Evolutionary conservation across 2,113 vertebrate genomes (phyloP).

Genomic region (Mobula birostris): DNA sequence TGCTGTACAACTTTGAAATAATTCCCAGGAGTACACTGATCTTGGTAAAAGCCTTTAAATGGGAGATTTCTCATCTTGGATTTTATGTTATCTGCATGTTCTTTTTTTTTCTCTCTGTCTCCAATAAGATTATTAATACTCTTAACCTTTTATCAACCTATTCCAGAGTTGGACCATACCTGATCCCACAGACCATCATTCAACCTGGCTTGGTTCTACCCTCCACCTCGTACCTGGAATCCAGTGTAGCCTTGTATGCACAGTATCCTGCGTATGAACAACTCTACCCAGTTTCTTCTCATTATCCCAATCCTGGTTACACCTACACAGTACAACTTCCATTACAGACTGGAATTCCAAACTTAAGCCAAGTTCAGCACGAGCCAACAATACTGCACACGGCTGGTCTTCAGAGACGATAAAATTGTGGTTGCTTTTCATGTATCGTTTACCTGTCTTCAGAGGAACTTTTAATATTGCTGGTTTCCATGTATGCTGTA

Average conservation of each 20-base stretch:
- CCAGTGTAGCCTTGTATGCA: slow-evolving; percentile 26
- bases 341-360: slow-evolving; percentile 29
- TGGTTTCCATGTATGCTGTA: not conserved
- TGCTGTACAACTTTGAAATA: not conserved
- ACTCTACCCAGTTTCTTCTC: slow-evolving; percentile 1
- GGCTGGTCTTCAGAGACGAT: slow-evolving; percentile 29
- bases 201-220: slow-evolving; percentile 29
- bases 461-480: not conserved
- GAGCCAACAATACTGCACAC: slow-evolving; percentile 27
- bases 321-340: slow-evolving; percentile 31
- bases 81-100: not conserved
- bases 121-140: not conserved
- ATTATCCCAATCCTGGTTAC: slow-evolving; percentile 15
- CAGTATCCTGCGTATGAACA: slow-evolving; percentile 28
- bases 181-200: slow-evolving; percentile 32
- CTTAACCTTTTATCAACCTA: not conserved
- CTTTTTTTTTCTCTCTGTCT: not conserved
- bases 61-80: not conserved
- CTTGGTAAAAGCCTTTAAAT: not conserved
- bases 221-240: slow-evolving; percentile 24
- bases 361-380: not conserved
- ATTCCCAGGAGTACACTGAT: not conserved
- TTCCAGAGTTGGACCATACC: slow-evolving; percentile 19
- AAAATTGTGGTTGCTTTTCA: not conserved
- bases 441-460: not conserved